phyloP scores from a whole-genome alignment of 2,888 invertebrate species.

The Drosophila demipolita region DNA sequence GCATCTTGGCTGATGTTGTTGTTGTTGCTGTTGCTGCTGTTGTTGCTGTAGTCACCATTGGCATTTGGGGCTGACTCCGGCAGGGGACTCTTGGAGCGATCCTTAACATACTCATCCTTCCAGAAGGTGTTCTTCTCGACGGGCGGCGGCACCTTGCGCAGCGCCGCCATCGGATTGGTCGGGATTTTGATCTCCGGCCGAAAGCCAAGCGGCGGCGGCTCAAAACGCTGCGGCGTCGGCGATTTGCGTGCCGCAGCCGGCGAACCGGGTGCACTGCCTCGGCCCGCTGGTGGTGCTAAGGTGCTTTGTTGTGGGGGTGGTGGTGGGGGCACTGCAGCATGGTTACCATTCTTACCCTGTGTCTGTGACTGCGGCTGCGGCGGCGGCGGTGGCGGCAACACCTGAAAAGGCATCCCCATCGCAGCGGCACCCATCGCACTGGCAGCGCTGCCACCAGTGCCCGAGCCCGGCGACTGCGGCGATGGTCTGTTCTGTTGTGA shows the following conservation, averaged over 20 bases:
- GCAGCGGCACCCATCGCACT: slow-evolving; percentile 79
- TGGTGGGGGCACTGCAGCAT: slow-evolving; percentile 85
- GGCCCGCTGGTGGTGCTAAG: slow-evolving; percentile 84
- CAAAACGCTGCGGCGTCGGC: slow-evolving; percentile 86
- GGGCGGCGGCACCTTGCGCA: slow-evolving; percentile 90
- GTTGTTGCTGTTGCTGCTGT: slow-evolving; percentile 37
- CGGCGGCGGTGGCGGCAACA: slow-evolving; percentile 86
- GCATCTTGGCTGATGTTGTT: slow-evolving; percentile 44
- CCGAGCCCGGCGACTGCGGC: slow-evolving; percentile 74
- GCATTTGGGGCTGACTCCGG: slow-evolving; percentile 55
- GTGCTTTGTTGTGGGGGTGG: slow-evolving; percentile 82
- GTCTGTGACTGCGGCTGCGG: slow-evolving; percentile 71
- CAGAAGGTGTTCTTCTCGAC: slow-evolving; percentile 88
- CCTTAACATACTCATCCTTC: slow-evolving; percentile 86
- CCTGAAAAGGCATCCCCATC: slow-evolving; percentile 77
- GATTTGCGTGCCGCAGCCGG: slow-evolving; percentile 84
- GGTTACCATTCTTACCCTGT: slow-evolving; percentile 83
- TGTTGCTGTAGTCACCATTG: slow-evolving; percentile 30
- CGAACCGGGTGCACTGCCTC: slow-evolving; percentile 85
- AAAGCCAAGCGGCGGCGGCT: slow-evolving; percentile 86
- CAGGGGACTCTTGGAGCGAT: slow-evolving; percentile 85
- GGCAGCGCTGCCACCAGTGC: slow-evolving; percentile 84
- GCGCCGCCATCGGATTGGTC: slow-evolving; percentile 89
- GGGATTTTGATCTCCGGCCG: slow-evolving; percentile 91
- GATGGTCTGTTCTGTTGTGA: slow-evolving; percentile 86